Conservation (phyloP, 2,797 vertebrate genomes). For the Aratinga solstitialis region DNA sequence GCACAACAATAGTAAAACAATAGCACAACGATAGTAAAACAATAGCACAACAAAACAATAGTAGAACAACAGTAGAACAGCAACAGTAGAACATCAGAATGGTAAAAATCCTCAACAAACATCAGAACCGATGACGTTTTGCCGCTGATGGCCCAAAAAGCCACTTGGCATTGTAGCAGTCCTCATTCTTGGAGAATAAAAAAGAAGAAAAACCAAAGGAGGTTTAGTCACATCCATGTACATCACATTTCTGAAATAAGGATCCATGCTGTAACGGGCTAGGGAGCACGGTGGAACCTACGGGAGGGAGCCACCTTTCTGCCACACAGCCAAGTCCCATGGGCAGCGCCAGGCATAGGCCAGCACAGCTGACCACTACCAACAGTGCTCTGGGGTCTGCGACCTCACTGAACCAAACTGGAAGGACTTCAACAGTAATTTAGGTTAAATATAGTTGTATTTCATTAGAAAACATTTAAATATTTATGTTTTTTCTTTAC, state of each 20-base stretch:
- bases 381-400: conserved; percentile 34
- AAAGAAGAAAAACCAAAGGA: not conserved
- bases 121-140: not conserved
- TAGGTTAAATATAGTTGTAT: conserved; percentile 85
- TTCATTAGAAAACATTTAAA: conserved; percentile 80
- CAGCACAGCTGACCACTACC: conserved; percentile 35
- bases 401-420: conserved; percentile 84
- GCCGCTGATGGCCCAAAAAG: not conserved
- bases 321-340: rapidly evolving
- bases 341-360: not conserved
- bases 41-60: no score
- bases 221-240: conserved; percentile 46
- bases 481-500: conserved; percentile 61
- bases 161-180: not conserved
- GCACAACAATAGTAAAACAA: not conserved
- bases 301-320: not conserved
- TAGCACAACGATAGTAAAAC: no score
- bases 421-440: conserved; percentile 86
- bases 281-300: not conserved
- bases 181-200: not conserved
- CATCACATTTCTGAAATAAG: conserved; percentile 56
- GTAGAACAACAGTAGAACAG: not conserved
- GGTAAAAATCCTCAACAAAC: not conserved
- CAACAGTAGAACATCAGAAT: not conserved
- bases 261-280: not conserved